Base-by-base conservation (phyloP, 2,113 vertebrate species). In the Poicephalus meyeri region DNA sequence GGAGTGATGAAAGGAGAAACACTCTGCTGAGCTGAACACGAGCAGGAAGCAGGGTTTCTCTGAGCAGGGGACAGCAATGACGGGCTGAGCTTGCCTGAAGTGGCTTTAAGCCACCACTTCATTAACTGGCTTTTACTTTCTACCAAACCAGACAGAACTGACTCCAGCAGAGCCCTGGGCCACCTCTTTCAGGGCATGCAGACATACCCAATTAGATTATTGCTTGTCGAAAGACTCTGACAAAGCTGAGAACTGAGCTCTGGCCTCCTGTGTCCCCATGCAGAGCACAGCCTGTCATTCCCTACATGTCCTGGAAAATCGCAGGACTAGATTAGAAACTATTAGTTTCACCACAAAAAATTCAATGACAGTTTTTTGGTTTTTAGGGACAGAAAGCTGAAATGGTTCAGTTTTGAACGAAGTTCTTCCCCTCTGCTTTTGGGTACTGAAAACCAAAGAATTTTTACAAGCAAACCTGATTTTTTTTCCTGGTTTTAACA, bases 221-320 rank as follows among this genome's bases (percentile, higher is more conserved):
- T 21, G 25, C 37, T 73, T 72, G 50, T 80, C 35, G 80, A 37
- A 80, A 50, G 42, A 33, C 49, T 44, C 39, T 76, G 73, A 84
- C 60, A 72, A 77, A 92, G 65, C 47, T 31, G 49, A 81, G 58
- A 69, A 50, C 33, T 7, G 41, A 89, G 81, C 55, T 41, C 42
- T 55, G 70, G 64, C 33, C 58, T 82, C 25, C 53, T 61, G 47
- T 33, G 44, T 86, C 50, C n/a, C 56, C 76, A 66, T 46, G 63
- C 73, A 76, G 28, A 91, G 65, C 37, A 37, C 31, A 87, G 56
- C 26, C 56, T 94, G 7, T 65, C 86, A 78, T 94, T 96, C 95
- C 88, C 93, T 95, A 96, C 71, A 92, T 93, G 94, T 95, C 94
- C 91, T 95, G 92, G 95, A 97, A 96, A 93, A 93, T 95, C 77